Base-by-base conservation (phyloP, 2,888 invertebrate genomes). In the Polyommatus iphigenia region DNA sequence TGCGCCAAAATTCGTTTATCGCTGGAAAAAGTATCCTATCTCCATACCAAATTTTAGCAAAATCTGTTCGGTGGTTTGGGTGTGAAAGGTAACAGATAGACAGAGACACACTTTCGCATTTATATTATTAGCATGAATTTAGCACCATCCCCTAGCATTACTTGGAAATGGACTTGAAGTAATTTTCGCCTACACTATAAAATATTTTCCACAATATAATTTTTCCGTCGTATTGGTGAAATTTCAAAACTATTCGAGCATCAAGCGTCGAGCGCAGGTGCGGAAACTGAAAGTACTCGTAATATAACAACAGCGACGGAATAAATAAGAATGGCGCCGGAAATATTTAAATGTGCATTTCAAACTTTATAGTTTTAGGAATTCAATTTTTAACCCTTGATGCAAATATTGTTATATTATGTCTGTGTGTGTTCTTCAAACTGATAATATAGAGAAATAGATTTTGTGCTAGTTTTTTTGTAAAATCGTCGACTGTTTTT, bases 271-370 rank as follows among this genome's bases (percentile, higher is more conserved):
- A 54, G 75, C 46, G 5, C 75, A 75, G 75, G 75, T 75, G 75
- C 75, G 75, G 75, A 75, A 32, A 75, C 75, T 75, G 75, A 75
- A 50, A 54, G 75, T 75, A n/a, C n/a, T n/a, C n/a, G n/a, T n/a
- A 75, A 75, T 75, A 54, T 75, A 75, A 75, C 75, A 75, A 75
- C 75, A 15, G 29, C 13, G 75, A 29, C 54, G 54, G 46, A 75
- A 32, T 75, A 54, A 54, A 75, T 54, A 75, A 24, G 18, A 75
- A 50, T 29, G 15, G 62, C 73, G 20, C 0, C 46, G 15, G 54
- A 24, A 75, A 75, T 50, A 73, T 75, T 29, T 29, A 50, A 75
- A 54, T 46, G 54, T 46, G 15, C 46, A 50, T 75, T 46, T 18
- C 6, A 54, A 29, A 46, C 24, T 54, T 50, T 15, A 67, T 67